A percentile compares a stretch with the other conserved stretches of the same genome.
These are phyloP conservation scores for Podargus strigoides DNA, from an alignment of 2,797 vertebrate genomes.

Conservation along the genomic window DNA sequence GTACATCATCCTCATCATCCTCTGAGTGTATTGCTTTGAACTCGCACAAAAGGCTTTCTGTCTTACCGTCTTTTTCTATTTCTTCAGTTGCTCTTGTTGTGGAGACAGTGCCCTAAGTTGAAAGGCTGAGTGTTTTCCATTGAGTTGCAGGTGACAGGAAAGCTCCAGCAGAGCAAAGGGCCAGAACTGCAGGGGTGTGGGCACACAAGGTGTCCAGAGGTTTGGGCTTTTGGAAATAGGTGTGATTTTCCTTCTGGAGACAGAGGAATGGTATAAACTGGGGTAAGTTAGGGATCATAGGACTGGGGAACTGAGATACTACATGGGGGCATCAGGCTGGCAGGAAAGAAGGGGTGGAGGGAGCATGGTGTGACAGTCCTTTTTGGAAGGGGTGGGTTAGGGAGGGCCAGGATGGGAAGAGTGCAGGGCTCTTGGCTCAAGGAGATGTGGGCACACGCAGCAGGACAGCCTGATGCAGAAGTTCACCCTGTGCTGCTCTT, in stretches of 20 bases:
- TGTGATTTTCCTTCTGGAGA: background rate
- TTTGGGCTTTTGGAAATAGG: background rate
- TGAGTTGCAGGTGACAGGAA: background rate
- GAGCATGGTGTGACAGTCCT: background rate
- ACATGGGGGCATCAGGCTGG: background rate
- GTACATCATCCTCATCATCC: background rate
- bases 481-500: background rate
- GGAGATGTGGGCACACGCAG: background rate
- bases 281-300: accelerated
- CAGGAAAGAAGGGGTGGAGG: background rate
- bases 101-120: accelerated
- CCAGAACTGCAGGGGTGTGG: background rate
- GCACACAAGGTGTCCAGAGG: background rate
- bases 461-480: background rate
- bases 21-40: background rate
- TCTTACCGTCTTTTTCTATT: background rate
- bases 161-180: background rate
- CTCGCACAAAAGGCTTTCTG: background rate
- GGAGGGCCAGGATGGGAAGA: background rate
- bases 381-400: background rate
- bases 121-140: background rate
- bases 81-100: background rate
- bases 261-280: background rate
- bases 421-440: background rate
- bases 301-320: background rate